Evolutionary conservation across 2,797 vertebrate species (phyloP), one percentile per base, ranked within the genome.

Genomic region (Odontamblyopus lacepedii): DNA sequence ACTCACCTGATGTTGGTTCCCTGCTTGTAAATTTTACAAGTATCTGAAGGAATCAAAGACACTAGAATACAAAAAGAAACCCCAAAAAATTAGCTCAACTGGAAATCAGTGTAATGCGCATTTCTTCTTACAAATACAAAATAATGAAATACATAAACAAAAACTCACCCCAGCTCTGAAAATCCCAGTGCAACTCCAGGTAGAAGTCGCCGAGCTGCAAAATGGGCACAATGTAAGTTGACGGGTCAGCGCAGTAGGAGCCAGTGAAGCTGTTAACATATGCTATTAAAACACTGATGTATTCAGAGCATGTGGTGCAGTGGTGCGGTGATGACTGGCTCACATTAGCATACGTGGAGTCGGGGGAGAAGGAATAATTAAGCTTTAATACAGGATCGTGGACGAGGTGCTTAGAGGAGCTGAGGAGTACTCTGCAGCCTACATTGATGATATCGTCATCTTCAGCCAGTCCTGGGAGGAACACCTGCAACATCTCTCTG

Each of bases 21-120:
- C 93, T 98, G 96, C 91, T 98, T 98, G 92, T 98, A 97, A 93
- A 98, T 98, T 94, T 98, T 98, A 94, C 97, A 98, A 51, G 97
- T 95, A 90, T 98, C 97, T 35, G 97, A 98, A 83, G 97, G 97
- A 82, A 98, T 92, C 93, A 98, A 94, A 92, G 97, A 97, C 92
- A 98, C 97, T 98, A 38, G n/a, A 70, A 78, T 0, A 65, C 23
- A 86, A 48, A 73, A 23, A 60, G 23, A 59, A 3, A 16, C 13
- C 15, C 35, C 35, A 2, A 12, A 23, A 23, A 23, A 60, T 60
- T 6, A 30, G 27, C 6, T 16, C 5, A 16, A 4, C 5, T 56
- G 23, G 26, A 60, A 13, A 16, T 13, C 57, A 60, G 0, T 2
- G 26, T 15, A 29, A 26, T 5, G 12, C 13, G 23, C 12, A 59